phyloP scores from a whole-genome alignment of 1,140 invertebrate species.

The Drosophila pallidifrons region DNA sequence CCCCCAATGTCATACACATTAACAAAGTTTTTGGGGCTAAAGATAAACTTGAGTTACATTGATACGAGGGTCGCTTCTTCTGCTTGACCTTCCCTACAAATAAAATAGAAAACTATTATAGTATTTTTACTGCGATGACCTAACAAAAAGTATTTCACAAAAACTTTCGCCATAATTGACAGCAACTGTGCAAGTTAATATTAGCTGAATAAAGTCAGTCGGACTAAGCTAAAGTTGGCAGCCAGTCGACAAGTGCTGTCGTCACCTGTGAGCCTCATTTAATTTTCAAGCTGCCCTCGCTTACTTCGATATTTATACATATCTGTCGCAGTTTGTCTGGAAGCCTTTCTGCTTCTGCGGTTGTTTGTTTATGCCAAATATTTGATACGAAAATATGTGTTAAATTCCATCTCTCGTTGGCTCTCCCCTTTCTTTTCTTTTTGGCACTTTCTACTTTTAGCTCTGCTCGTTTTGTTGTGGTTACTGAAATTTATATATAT shows the following conservation, averaged over 20 bases:
- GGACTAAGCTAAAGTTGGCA: neutral
- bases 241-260: neutral
- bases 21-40: constrained; percentile 52
- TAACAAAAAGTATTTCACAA: neutral
- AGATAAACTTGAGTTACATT: constrained; percentile 52
- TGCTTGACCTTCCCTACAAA: neutral
- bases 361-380: constrained; percentile 69
- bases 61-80: constrained; percentile 29
- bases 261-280: neutral
- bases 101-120: neutral
- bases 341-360: constrained; percentile 33
- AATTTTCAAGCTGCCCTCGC: constrained; percentile 25
- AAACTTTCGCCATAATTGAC: neutral
- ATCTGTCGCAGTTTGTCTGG: constrained; percentile 14
- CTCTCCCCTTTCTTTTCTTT: constrained; percentile 2
- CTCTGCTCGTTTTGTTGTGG: constrained; percentile 42
- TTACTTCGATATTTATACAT: neutral
- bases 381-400: constrained; percentile 75
- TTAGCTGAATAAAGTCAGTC: neutral
- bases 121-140: constrained; percentile 3
- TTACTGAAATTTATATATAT: constrained; percentile 27
- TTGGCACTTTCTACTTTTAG: neutral
- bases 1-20: constrained; percentile 52
- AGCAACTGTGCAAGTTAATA: neutral
- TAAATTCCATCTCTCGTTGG: constrained; percentile 52